These are phyloP conservation scores for Deilephila elpenor DNA, from an alignment of 2,888 invertebrate species.

Conservation along the genomic window DNA sequence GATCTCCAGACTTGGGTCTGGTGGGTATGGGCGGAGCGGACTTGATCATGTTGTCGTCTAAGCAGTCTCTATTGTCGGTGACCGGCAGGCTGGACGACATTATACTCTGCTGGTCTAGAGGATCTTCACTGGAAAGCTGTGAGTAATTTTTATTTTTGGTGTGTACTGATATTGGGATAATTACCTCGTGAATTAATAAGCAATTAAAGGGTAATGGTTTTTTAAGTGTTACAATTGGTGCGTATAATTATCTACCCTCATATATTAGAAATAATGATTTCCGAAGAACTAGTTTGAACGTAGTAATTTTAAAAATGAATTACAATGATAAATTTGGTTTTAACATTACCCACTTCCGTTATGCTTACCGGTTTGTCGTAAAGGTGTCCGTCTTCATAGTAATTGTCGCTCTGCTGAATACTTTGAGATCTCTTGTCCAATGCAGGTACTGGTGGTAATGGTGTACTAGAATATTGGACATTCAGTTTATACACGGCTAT, in stretches of 20 bases:
- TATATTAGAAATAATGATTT: too few species aligned
- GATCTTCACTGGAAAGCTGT: constrained; percentile 72
- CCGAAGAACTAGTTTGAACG: too few species aligned
- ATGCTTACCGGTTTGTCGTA: constrained; percentile 89
- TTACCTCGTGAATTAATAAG: too few species aligned
- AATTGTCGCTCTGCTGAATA: constrained; percentile 79
- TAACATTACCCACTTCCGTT: constrained; percentile 15
- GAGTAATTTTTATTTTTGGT: background rate
- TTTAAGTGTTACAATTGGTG: too few species aligned
- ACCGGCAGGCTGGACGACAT: constrained; percentile 71
- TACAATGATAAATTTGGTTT: too few species aligned
- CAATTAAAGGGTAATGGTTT: too few species aligned
- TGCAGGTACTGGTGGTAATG: constrained; percentile 91
- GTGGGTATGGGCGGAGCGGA: constrained; percentile 74
- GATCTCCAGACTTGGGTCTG: constrained; percentile 74
- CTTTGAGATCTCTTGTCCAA: constrained; percentile 87
- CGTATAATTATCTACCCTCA: too few species aligned
- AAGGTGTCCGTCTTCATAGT: constrained; percentile 87
- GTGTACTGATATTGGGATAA: too few species aligned
- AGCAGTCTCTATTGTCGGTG: constrained; percentile 57
- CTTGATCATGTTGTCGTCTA: constrained; percentile 66
- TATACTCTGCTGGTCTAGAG: constrained; percentile 63
- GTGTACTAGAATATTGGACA: constrained; percentile 84
- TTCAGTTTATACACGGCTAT: too few species aligned
- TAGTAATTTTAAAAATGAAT: too few species aligned